A percentile compares a stretch with the other conserved stretches of the same genome.
phyloP scores from a whole-genome alignment of 2,888 invertebrate genomes.

The Phoenoteleia sp. region DNA sequence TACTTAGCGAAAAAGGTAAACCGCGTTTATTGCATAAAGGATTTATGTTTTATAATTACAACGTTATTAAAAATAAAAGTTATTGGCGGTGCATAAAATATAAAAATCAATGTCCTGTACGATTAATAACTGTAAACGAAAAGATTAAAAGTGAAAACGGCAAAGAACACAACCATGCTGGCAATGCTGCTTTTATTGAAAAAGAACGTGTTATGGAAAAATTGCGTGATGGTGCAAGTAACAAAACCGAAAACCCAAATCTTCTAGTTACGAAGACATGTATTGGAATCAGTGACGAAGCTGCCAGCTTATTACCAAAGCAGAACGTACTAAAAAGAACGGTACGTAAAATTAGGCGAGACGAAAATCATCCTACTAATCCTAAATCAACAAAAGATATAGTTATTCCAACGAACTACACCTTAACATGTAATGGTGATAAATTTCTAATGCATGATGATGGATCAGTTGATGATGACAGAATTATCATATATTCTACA shows the following conservation, averaged over 20 bases:
- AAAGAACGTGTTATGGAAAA: neutral
- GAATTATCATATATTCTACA: neutral
- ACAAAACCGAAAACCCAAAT: neutral
- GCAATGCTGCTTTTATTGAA: conserved; percentile 8
- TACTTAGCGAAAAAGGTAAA: too few relatives aligned
- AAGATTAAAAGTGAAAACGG: neutral
- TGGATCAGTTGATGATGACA: neutral
- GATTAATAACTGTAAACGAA: neutral
- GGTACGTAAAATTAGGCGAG: neutral
- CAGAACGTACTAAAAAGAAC: neutral
- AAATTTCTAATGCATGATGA: neutral
- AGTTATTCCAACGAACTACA: neutral
- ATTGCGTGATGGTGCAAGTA: neutral
- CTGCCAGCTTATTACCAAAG: conserved; percentile 1
- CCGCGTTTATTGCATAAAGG: too few relatives aligned
- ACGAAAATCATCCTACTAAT: neutral
- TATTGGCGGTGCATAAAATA: conserved; percentile 19
- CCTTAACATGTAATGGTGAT: neutral
- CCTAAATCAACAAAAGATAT: neutral
- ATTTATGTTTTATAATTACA: neutral
- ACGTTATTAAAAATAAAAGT: neutral
- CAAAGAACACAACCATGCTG: neutral
- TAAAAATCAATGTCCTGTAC: neutral
- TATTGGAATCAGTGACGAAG: neutral
- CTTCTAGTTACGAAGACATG: neutral